Evolutionary conservation across 2,113 vertebrate genomes (phyloP).

Genomic region (Brachionichthys hirsutus): DNA sequence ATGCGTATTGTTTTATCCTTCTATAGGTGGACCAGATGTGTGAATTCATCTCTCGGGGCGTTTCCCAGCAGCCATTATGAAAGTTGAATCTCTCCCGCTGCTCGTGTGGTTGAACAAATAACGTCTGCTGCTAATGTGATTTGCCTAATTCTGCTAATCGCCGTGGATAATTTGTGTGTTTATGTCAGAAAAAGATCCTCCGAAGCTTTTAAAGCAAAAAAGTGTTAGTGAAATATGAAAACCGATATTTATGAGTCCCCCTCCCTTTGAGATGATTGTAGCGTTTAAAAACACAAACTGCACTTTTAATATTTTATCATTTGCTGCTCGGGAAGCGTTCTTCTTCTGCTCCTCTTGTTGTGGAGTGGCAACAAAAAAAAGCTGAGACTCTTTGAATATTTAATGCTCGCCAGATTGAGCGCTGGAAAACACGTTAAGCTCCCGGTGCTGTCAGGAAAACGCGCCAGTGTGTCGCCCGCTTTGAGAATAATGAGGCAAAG

Average conservation of each 20-base stretch:
- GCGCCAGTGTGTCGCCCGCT: slow-evolving; percentile 12
- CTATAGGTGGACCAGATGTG: no score
- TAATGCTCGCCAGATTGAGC: slow-evolving; percentile 6
- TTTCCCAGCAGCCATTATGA: not conserved
- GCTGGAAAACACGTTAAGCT: slow-evolving; percentile 5
- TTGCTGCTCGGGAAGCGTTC: not conserved
- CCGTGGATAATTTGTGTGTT: not conserved
- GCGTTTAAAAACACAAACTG: not conserved
- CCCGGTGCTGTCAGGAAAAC: slow-evolving; percentile 7
- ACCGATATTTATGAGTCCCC: not conserved
- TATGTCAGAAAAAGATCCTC: not conserved
- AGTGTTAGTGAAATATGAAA: not conserved
- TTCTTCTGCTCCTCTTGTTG: not conserved
- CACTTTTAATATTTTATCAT: not conserved
- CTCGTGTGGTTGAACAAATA: not conserved
- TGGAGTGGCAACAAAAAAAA: slow-evolving; percentile 2
- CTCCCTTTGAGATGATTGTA: not conserved
- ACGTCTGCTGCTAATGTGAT: not conserved
- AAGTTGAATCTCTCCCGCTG: not conserved
- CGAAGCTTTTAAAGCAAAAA: not conserved
- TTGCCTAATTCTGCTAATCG: not conserved
- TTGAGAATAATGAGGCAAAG: slow-evolving; percentile 21
- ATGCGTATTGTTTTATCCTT: no score
- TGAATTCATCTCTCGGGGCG: no score
- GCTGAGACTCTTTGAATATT: slow-evolving; percentile 13